Percentiles rank a stretch among this genome's conserved stretches.
phyloP scores from a whole-genome alignment of 2,888 invertebrate species.

The Rhagium mordax region DNA sequence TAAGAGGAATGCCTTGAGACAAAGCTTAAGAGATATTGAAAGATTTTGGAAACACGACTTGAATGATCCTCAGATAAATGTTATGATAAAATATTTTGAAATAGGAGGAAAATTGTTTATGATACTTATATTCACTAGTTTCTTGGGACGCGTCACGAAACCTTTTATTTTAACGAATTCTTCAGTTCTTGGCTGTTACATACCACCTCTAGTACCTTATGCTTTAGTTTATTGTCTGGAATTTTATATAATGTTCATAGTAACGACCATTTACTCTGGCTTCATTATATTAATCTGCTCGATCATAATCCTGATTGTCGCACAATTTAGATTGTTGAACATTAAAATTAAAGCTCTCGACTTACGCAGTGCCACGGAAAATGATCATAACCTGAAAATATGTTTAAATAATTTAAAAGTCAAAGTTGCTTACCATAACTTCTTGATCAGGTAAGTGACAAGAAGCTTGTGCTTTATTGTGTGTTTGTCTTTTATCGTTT shows the following conservation, averaged over 20 bases:
- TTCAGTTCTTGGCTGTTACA: background rate
- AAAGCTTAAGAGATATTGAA: background rate
- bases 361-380: conserved; percentile 9
- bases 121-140: background rate
- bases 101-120: background rate
- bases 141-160: background rate
- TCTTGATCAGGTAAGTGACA: conserved; percentile 42
- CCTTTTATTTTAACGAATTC: background rate
- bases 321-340: conserved; percentile 45
- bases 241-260: background rate
- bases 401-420: conserved; percentile 32
- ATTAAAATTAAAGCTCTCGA: conserved; percentile 38
- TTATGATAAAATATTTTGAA: background rate
- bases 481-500: too few species aligned
- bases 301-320: background rate
- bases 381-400: conserved; percentile 3
- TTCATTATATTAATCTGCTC: background rate
- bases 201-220: background rate
- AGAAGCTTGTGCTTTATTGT: too few species aligned
- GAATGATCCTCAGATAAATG: background rate
- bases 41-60: background rate
- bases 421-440: conserved; percentile 42
- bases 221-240: background rate
- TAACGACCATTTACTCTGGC: background rate
- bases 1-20: background rate